Evolutionary conservation across 2,888 invertebrate genomes (phyloP), one percentile per base, ranked within the genome.

Genomic region (Meloe dianella): DNA sequence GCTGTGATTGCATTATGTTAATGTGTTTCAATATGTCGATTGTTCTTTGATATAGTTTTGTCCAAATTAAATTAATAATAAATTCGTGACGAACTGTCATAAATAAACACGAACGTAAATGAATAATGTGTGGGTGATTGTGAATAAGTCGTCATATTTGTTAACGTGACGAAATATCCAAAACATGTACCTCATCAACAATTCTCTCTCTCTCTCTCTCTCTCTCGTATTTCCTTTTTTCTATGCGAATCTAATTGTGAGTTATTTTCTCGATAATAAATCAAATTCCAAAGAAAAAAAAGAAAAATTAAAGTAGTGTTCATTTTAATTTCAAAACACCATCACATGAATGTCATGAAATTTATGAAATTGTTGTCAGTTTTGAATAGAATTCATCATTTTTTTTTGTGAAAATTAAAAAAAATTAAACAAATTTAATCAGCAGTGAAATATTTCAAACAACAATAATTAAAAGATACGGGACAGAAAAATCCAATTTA

Each of bases 71-170:
- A 54, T 27, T 54, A 54, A 54, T 54, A 54, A 54, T 27, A 54
- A 54, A 14, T 54, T 27, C 54, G 54, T 54, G 54, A 54, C 54
- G 7, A 1, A n/a, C 4, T 27, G 7, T n/a, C 24, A 14, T 27
- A 54, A 27, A 27, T 27, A 54, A 54, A 27, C 54, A 54, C 54
- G 54, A 54, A 24, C 6, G 2, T 14, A n/a, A 14, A 54, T 27
- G 24, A 54, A 54, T 54, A 54, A 54, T 54, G 54, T 22, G 54
- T 54, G 6, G 54, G 54, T 27, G 54, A 22, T 54, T 54, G 54
- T 54, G 54, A 54, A n/a, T 54, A 54, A 54, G 54, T n/a, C 27
- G 24, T 54, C 54, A 54, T 54, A 27, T 54, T 41, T 27, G 27
- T 54, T 27, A 54, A 54, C 27, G 24, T 54, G 22, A 54, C 27